phyloP scores from a whole-genome alignment of 1,140 invertebrate genomes.

The Schlechtendalia chinensis region DNA sequence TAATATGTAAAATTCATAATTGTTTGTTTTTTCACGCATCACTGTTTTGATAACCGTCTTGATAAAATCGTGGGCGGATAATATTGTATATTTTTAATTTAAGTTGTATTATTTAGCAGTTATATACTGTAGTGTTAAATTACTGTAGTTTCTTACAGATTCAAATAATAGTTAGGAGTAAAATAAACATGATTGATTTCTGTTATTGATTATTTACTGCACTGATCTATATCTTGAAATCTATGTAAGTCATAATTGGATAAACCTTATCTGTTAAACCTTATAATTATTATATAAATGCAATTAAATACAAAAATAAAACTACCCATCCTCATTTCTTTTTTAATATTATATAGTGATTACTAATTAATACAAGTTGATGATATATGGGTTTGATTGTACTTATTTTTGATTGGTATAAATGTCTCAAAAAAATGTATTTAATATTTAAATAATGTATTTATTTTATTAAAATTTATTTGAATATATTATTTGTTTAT shows the following conservation, averaged over 20 bases:
- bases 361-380: neutral
- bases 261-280: neutral
- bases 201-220: neutral
- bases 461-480: neutral
- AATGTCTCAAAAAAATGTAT: no score
- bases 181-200: neutral
- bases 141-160: neutral
- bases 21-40: neutral
- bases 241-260: neutral
- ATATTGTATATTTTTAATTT: neutral
- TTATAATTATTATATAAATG: neutral
- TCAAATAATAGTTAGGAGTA: neutral
- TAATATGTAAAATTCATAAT: no score
- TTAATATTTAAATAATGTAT: no score
- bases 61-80: conserved; percentile 32
- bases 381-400: neutral
- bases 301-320: neutral
- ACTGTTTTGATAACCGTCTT: neutral
- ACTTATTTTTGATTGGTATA: neutral
- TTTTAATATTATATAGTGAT: neutral
- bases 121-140: neutral
- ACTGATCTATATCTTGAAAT: neutral
- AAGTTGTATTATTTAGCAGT: neutral
- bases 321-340: no score
- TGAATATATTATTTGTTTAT: neutral